A percentile compares a stretch with the other conserved stretches of the same genome.
phyloP scores from a whole-genome alignment of 2,888 invertebrate species.

The Orthosia incerta region DNA sequence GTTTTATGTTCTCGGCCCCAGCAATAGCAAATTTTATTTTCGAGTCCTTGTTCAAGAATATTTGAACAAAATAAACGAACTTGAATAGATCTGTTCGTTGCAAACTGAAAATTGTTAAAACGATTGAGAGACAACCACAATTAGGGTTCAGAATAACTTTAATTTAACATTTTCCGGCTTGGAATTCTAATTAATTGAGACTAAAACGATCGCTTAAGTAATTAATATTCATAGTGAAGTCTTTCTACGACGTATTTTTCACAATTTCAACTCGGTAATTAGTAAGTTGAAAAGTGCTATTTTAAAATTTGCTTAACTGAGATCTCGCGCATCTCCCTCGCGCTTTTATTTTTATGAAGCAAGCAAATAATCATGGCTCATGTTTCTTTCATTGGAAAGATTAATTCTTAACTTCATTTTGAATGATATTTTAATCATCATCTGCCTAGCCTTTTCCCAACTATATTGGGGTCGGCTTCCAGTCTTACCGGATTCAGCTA shows the following conservation, averaged over 20 bases:
- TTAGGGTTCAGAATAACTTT: constrained; percentile 54
- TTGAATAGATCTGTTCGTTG: constrained; percentile 36
- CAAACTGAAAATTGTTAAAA: constrained; percentile 43
- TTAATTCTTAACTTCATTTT: constrained; percentile 41
- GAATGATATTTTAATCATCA: constrained; percentile 45
- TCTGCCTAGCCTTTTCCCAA: too few species aligned
- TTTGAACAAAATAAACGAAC: constrained; percentile 32
- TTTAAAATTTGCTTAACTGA: constrained; percentile 51
- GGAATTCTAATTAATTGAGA: constrained; percentile 60
- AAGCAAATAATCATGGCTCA: constrained; percentile 29
- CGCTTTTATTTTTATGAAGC: constrained; percentile 42
- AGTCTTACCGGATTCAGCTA: too few species aligned
- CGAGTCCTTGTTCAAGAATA: constrained; percentile 25
- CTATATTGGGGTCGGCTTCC: too few species aligned
- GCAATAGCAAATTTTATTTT: constrained; percentile 32
- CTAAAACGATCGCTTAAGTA: constrained; percentile 57
- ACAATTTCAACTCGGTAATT: constrained; percentile 50
- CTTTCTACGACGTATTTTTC: constrained; percentile 48
- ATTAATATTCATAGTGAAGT: constrained; percentile 63
- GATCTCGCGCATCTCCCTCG: constrained; percentile 29
- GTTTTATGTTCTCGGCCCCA: constrained; percentile 32
- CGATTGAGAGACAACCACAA: constrained; percentile 47
- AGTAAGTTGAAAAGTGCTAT: constrained; percentile 50
- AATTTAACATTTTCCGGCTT: constrained; percentile 54
- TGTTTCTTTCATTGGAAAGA: constrained; percentile 47